Evolutionary conservation across 1,140 invertebrate species (phyloP), one percentile per base, ranked within the genome.

Genomic region (Rhizoglyphus robini): DNA sequence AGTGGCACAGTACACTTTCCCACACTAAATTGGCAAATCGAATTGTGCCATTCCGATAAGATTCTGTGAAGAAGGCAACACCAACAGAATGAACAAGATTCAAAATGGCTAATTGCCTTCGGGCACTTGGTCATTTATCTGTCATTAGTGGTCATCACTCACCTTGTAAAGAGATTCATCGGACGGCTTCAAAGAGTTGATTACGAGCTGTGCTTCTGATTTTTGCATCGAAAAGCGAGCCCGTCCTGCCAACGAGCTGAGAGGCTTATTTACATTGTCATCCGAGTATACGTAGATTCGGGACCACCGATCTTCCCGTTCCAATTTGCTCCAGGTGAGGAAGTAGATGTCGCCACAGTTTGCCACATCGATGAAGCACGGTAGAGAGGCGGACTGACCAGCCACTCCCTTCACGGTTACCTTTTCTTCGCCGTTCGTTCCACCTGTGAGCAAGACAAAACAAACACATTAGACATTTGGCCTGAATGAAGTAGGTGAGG

Each of bases 311-410:
- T 71, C 68, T 25, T 64, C 67, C 13, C 65, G 63, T 1, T 69
- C 64, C 29, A 68, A 68, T 61, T 71, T 71, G 18, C 67, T 72
- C 71, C 71, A 72, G 30, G 71, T 72, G 32, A 72, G 69, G 67
- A 72, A 71, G 49, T 71, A 72, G 3, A 72, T 70, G 32, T 71
- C 71, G 25, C 71, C 71, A 48, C 71, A 72, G 4, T 65, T 66
- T 0, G 51, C 68, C n/a, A 63, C 64, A 38, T 72, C 71, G 11
- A 72, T 69, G 32, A 66, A 58, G 59, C 71, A 72, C 0, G 70
- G 70, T 5, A 72, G 51, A 4, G 67, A 65, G 0, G 65, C 68
- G 11, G 68, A 68, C 20, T 65, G 54, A 32, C 71, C 71, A 23
- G 68, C 69, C 1, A 69, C 41, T 20, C 71, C 71, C 32, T 67